Base-by-base conservation (phyloP, 2,888 invertebrate species). In the Polyommatus icarus region DNA sequence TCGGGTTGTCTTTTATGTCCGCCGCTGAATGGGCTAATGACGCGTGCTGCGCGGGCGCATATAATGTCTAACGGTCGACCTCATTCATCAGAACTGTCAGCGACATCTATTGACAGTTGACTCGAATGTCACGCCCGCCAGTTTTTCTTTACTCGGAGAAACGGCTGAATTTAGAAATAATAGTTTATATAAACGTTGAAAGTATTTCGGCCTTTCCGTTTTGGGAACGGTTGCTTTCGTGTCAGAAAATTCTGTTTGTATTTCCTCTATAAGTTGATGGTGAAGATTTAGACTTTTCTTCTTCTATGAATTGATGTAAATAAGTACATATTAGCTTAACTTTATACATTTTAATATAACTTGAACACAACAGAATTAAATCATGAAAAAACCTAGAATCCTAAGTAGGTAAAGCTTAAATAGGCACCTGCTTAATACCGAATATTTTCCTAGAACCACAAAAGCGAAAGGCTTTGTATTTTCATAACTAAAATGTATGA, bases 101-200 rank as follows among this genome's bases (percentile, higher is more conserved):
- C 90, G 92, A 90, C 93, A 92, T 92, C 91, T 91, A 92, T 93
- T 93, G 92, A 91, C 93, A 91, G 90, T 84, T 84, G 85, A 88
- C 90, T 89, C 86, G 89, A 89, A 89, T 90, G 88, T 86, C 88
- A 89, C 87, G 89, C 90, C 87, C 83, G 83, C 82, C 81, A 80
- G 79, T 77, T 79, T 79, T 79, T 78, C 72, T 78, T 77, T 20
- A 54, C 72, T 59, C 71, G 57, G 40, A 59, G 73, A 77, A 77
- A 59, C 46, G 75, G 46, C 75, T 50, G 75, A 75, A 32, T 75
- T 50, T 50, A 18, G 54, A 75, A 54, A 54, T 75, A 73, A 73
- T 73, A 40, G 46, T 46, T 46, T 46, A 46, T 46, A 73, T 46
- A 46, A 73, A 46, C 46, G 40, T 40, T 46, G 73, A 75, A 75